Evolutionary conservation across 1,140 invertebrate genomes (phyloP).

Genomic region (Drosophila trapezifrons): DNA sequence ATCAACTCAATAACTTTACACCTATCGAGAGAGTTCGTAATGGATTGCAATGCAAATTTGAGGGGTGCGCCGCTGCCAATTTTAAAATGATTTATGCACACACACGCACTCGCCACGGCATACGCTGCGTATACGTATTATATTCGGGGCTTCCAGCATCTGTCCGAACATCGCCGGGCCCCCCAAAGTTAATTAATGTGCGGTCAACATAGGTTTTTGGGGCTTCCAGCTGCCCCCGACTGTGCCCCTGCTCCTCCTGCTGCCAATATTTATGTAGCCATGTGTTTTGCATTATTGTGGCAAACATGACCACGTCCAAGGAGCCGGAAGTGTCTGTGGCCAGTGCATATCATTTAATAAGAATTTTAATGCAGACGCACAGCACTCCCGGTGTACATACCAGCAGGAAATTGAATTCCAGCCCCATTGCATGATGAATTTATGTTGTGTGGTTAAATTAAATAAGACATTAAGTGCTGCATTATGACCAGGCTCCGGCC

Average conservation of each 20-base stretch:
- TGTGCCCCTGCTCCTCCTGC: neutral
- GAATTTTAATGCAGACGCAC: slow-evolving; percentile 53
- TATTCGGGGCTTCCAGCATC: slow-evolving; percentile 12
- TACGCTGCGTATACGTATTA: slow-evolving; percentile 53
- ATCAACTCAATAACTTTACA: slow-evolving; percentile 56
- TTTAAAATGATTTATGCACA: slow-evolving; percentile 57
- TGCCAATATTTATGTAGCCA: slow-evolving; percentile 29
- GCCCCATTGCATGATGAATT: slow-evolving; percentile 54
- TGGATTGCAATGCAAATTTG: slow-evolving; percentile 49
- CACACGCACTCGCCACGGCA: neutral
- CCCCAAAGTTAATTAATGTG: slow-evolving; percentile 70
- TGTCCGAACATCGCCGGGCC: neutral
- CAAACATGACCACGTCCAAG: slow-evolving; percentile 19
- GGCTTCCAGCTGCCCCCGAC: slow-evolving; percentile 18
- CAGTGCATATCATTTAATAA: slow-evolving; percentile 52
- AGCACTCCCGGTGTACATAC: slow-evolving; percentile 11
- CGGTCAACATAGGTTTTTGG: slow-evolving; percentile 63
- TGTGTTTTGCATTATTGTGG: slow-evolving; percentile 43
- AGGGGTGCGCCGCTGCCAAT: slow-evolving; percentile 40
- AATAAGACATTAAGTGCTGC: slow-evolving; percentile 56
- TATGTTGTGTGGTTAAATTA: slow-evolving; percentile 54
- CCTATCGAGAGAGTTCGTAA: slow-evolving; percentile 38
- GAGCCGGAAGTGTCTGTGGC: slow-evolving; percentile 14
- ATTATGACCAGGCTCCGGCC: slow-evolving; percentile 18
- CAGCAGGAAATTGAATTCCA: slow-evolving; percentile 60